These are phyloP conservation scores for Tetramorium parvispinum DNA, from an alignment of 1,140 invertebrate species.

Conservation along the genomic window DNA sequence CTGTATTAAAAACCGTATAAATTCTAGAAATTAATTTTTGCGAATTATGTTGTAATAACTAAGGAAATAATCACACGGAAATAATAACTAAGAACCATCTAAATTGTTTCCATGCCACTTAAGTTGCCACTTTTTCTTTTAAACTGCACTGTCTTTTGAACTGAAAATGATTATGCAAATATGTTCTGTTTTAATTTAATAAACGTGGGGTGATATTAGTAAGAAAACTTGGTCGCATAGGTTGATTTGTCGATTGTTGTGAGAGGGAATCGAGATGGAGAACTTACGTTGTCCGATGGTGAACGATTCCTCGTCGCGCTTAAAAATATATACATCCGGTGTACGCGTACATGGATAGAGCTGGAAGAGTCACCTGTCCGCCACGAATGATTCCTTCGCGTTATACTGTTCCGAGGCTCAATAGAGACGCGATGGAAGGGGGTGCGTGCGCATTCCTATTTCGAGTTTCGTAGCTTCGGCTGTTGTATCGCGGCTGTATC, in stretches of 20 bases:
- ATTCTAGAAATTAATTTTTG: background rate
- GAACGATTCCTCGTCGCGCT: conserved; percentile 24
- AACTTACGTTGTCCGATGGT: conserved; percentile 60
- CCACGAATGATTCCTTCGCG: conserved; percentile 74
- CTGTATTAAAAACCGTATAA: background rate
- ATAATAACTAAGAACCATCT: too few relatives aligned
- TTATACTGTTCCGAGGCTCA: conserved; percentile 79
- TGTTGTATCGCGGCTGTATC: conserved; percentile 85
- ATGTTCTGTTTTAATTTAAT: background rate
- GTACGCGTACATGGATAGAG: conserved; percentile 65
- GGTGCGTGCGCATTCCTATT: conserved; percentile 82
- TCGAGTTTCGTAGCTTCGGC: conserved; percentile 84
- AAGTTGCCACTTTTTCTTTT: background rate
- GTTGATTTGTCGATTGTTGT: background rate
- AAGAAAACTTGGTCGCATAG: background rate
- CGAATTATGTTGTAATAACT: conserved; percentile 2
- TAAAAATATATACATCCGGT: conserved; percentile 62
- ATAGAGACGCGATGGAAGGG: conserved; percentile 71
- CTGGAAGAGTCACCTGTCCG: conserved; percentile 74
- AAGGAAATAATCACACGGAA: background rate
- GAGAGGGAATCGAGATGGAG: conserved; percentile 18
- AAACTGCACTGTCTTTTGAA: background rate
- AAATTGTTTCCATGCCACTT: background rate
- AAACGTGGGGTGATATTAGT: background rate
- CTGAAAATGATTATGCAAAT: background rate